phyloP scores from a whole-genome alignment of 2,888 invertebrate species.

The Drosophila subsilvestris region DNA sequence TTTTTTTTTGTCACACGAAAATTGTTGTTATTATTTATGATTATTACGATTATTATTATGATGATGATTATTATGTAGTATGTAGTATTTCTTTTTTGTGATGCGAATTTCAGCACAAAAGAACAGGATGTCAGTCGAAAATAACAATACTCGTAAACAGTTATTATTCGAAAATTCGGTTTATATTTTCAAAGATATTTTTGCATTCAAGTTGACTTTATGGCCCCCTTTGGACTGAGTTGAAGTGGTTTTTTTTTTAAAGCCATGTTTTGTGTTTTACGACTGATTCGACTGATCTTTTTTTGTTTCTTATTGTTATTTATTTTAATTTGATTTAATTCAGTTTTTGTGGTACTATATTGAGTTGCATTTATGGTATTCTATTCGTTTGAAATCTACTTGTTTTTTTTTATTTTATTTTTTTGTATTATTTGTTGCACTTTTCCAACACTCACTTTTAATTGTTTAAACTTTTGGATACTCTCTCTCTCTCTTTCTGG shows the following conservation, averaged over 20 bases:
- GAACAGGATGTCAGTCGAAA: conserved; percentile 61
- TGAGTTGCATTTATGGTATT: background rate
- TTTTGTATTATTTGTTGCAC: conserved; percentile 9
- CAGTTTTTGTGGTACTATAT: background rate
- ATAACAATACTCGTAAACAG: conserved; percentile 43
- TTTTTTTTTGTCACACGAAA: conserved; percentile 34
- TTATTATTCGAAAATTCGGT: conserved; percentile 12
- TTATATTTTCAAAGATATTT: conserved; percentile 5
- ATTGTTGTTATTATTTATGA: conserved; percentile 46
- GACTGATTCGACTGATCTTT: background rate
- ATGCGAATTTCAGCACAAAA: conserved; percentile 44
- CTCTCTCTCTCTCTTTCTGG: conserved; percentile 2
- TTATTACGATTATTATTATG: conserved; percentile 35
- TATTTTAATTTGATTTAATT: background rate
- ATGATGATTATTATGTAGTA: conserved; percentile 33
- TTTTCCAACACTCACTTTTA: conserved; percentile 54
- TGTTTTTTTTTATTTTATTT: background rate
- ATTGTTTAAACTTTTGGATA: conserved; percentile 54
- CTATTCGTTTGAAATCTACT: background rate
- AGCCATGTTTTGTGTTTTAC: background rate
- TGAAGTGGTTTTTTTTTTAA: background rate
- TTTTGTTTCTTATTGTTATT: background rate
- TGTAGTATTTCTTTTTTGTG: conserved; percentile 16
- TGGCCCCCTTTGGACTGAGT: background rate
- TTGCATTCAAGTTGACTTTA: background rate